Base-by-base conservation (phyloP, 2,113 vertebrate genomes). In the Crotalus horridus region DNA sequence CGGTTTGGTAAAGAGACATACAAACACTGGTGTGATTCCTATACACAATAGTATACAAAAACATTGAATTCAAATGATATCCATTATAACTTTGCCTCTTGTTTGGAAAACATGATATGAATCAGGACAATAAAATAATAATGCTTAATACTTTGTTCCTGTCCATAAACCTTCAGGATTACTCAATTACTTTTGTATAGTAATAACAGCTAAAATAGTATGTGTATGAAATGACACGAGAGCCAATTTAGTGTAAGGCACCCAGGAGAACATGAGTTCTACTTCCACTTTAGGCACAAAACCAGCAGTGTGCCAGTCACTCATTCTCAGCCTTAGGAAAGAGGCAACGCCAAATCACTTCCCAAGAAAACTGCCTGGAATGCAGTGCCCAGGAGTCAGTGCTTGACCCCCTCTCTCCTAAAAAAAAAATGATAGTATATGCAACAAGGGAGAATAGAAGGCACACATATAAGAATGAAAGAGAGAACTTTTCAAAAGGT, bases 11-110 rank as follows among this genome's bases (percentile, higher is more conserved):
- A 95, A 95, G 11, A 85, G 9, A 56, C 43, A 86, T 88, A 81
- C 85, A 93, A 93, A 94, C 90, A 87, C 33, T 91, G 4, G 0
- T 4, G 43, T 95, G 12, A 3, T 85, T 85, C 89, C 93, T 92
- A 86, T 9, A 9, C 39, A 86, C 23, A 64, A 88, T 89, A 93
- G 94, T 94, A 95, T 87, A 53, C 89, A 7, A 88, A 94, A 89
- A 46, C 87, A 17, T 7, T 91, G 2, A 13, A 88, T 13, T 89
- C 0, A 87, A 15, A 51, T 61, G n/a, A 55, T 93, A 94, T 21
- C 86, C 95, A 29, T 0, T 59, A 20, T 85, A 85, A 61, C 20
- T 54, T 54, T 39, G 6, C n/a, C 33, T 90, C 26, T 81, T 33
- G 21, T 11, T 46, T 20, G 64, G 89, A 21, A 58, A 13, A 93